phyloP scores from a whole-genome alignment of 2,113 vertebrate species.

The Gorsachius goisagi region DNA sequence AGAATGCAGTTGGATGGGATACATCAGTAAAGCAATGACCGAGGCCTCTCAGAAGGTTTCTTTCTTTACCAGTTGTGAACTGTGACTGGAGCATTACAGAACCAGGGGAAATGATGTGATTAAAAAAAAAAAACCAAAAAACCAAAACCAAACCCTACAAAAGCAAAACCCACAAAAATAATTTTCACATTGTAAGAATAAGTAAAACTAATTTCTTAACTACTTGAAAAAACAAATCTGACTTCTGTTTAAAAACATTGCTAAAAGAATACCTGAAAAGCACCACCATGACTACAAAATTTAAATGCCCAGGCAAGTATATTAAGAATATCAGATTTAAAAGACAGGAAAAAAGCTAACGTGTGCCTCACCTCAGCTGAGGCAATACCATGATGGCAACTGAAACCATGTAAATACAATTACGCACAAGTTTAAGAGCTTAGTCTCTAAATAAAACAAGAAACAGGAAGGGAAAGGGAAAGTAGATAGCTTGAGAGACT shows the following conservation, averaged over 20 bases:
- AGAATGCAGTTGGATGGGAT: neutral
- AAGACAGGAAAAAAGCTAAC: neutral
- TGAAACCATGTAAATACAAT: neutral
- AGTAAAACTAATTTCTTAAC: neutral
- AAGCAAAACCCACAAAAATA: neutral
- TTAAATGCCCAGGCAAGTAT: neutral
- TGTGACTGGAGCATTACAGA: neutral
- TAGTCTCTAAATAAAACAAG: neutral
- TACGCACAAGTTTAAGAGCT: neutral
- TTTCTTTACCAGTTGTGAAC: neutral
- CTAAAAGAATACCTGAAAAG: neutral
- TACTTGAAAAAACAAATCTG: neutral
- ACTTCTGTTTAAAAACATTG: neutral
- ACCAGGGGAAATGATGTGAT: neutral
- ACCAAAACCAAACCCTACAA: too few relatives aligned
- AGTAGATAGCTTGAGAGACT: neutral
- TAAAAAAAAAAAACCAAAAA: neutral
- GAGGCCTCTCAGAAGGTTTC: neutral
- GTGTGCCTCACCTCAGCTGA: neutral
- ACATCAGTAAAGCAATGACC: neutral
- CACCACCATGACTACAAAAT: neutral
- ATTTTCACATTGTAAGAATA: neutral
- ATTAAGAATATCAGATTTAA: neutral
- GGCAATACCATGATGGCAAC: neutral
- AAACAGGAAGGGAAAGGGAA: neutral